A percentile compares a stretch with the other conserved stretches of the same genome.
phyloP scores from a whole-genome alignment of 2,888 invertebrate species.

The Galerucella nymphaeae region DNA sequence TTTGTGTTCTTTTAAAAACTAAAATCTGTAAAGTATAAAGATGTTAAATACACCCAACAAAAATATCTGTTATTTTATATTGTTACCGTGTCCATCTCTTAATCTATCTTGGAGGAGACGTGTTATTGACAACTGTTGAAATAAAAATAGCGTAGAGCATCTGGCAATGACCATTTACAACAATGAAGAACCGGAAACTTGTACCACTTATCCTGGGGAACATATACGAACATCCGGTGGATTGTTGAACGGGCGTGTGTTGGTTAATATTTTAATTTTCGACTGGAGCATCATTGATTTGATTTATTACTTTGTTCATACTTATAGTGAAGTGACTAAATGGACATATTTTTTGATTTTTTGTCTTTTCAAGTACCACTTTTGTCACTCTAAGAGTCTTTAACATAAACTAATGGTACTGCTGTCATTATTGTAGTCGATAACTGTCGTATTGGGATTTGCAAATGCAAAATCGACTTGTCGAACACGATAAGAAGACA shows the following conservation, averaged over 20 bases:
- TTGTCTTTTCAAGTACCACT: no score
- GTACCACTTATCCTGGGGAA: constrained; percentile 39
- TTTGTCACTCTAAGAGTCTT: no score
- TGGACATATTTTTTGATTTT: no score
- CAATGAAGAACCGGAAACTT: constrained; percentile 56
- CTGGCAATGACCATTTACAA: constrained; percentile 53
- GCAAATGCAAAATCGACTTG: background rate
- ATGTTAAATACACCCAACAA: background rate
- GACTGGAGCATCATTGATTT: background rate
- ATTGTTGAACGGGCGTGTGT: background rate
- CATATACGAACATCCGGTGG: constrained; percentile 37
- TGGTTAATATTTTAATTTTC: constrained; percentile 6
- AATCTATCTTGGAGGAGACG: constrained; percentile 2
- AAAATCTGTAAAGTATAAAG: background rate
- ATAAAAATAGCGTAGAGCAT: constrained; percentile 47
- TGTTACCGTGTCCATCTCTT: background rate
- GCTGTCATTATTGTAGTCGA: no score
- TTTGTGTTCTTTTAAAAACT: background rate
- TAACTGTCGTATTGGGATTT: background rate
- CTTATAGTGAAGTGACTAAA: no score
- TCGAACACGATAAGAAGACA: background rate
- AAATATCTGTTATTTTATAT: background rate
- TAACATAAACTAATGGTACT: no score
- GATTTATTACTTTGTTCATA: background rate
- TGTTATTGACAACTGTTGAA: constrained; percentile 37